phyloP scores from a whole-genome alignment of 2,888 invertebrate genomes.

The Harpagoxenus sublaevis region DNA sequence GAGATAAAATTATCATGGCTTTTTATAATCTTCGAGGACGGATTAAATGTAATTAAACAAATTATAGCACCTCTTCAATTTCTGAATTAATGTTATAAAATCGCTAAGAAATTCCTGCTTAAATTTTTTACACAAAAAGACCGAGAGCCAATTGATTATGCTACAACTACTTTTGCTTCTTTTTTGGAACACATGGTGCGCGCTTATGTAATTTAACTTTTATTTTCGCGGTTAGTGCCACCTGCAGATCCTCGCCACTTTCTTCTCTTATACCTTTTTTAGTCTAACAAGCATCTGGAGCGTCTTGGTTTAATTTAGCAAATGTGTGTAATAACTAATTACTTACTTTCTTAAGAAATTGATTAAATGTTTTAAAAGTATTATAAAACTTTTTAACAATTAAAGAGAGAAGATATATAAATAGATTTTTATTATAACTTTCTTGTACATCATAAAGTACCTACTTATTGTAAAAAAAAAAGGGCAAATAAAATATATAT shows the following conservation, averaged over 20 bases:
- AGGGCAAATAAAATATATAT: background rate
- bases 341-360: background rate
- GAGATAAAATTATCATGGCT: no score
- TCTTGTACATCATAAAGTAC: background rate
- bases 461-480: background rate
- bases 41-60: background rate
- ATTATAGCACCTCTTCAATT: background rate
- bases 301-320: slow-evolving; percentile 16
- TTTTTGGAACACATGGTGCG: background rate
- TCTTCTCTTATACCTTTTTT: slow-evolving; percentile 3
- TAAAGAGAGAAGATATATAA: background rate
- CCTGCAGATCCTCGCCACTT: background rate
- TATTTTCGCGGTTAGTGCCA: background rate
- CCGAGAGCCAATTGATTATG: background rate
- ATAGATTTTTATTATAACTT: background rate
- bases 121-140: background rate
- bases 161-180: background rate
- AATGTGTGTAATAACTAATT: slow-evolving; percentile 9
- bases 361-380: background rate
- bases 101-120: background rate
- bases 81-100: background rate
- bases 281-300: background rate
- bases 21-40: no score
- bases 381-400: background rate
- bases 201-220: slow-evolving; percentile 28